Conservation (phyloP, 2,113 vertebrate species). For the Phylloscopus trochilus region DNA sequence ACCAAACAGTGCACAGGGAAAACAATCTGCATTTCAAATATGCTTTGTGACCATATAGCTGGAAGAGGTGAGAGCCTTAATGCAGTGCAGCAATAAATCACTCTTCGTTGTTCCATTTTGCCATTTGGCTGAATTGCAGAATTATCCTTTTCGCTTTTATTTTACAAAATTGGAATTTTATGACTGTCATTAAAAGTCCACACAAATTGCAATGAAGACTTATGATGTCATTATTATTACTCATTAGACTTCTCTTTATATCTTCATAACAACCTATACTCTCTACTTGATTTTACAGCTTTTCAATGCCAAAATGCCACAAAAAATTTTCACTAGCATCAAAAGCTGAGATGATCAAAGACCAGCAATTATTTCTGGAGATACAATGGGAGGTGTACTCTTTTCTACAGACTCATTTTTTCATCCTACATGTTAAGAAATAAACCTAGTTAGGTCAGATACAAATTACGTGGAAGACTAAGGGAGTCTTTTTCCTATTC, state of each 20-base stretch:
- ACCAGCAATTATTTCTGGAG: neutral
- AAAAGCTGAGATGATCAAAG: neutral
- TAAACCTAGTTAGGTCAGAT: neutral
- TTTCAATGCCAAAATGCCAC: neutral
- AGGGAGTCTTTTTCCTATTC: neutral
- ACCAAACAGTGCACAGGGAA: neutral
- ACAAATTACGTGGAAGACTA: neutral
- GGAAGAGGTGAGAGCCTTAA: neutral
- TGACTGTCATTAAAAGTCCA: neutral
- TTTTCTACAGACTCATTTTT: neutral
- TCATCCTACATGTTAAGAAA: neutral
- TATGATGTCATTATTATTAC: neutral
- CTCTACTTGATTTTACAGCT: neutral
- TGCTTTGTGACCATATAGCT: neutral
- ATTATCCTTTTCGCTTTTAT: neutral
- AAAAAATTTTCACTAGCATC: neutral
- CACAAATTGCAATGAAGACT: neutral
- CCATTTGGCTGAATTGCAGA: neutral
- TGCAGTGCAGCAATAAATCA: neutral
- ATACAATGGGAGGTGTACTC: neutral
- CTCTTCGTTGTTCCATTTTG: neutral
- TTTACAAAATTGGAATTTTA: neutral
- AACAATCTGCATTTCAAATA: neutral
- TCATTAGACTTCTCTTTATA: neutral
- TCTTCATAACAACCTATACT: neutral